Conservation (phyloP, 2,888 invertebrate species). For the Muscina levida region DNA sequence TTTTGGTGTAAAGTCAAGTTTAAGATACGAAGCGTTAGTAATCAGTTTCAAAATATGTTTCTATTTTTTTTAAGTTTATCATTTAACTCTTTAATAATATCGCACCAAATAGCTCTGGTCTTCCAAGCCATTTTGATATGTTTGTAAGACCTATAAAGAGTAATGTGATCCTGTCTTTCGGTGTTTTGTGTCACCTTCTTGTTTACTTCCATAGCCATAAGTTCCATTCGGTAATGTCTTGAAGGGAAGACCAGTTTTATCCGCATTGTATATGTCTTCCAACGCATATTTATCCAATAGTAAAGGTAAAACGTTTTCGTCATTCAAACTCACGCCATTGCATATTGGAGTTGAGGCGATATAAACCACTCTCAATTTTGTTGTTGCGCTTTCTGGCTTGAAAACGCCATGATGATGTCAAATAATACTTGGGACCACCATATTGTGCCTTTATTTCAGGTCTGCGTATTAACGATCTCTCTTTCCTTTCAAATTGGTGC, state of each 20-base stretch:
- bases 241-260: background rate
- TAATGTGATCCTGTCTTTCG: conserved; percentile 22
- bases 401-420: too few relatives aligned
- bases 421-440: too few relatives aligned
- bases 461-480: too few relatives aligned
- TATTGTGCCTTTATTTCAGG: too few relatives aligned
- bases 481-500: too few relatives aligned
- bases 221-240: background rate
- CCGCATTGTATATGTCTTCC: conserved; percentile 3
- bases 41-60: conserved; percentile 17
- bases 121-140: conserved; percentile 18
- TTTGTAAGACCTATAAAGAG: conserved; percentile 48
- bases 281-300: conserved; percentile 1
- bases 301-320: background rate
- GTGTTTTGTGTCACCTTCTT: conserved; percentile 6
- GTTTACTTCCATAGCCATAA: conserved; percentile 11
- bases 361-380: too few relatives aligned
- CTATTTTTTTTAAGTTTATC: conserved; percentile 26
- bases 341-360: too few relatives aligned
- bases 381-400: too few relatives aligned
- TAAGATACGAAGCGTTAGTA: conserved; percentile 40
- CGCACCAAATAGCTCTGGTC: conserved; percentile 27
- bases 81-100: conserved; percentile 32
- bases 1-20: conserved; percentile 31
- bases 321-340: too few relatives aligned